These are phyloP conservation scores for Molorchus minor DNA, from an alignment of 2,888 invertebrate genomes.

Conservation along the genomic window DNA sequence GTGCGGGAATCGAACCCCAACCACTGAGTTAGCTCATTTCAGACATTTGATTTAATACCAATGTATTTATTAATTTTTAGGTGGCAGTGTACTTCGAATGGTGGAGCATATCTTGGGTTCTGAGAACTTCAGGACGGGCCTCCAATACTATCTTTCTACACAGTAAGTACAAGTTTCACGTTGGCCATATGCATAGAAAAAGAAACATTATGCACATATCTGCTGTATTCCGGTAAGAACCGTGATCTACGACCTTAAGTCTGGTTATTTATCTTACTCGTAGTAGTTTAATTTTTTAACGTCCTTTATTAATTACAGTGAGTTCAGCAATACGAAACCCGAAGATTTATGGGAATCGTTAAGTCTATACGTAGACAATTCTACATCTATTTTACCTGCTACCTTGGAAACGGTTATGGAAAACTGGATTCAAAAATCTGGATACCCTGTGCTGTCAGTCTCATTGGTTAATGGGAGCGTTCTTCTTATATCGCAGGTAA, in stretches of 20 bases:
- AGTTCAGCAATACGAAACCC: conserved; percentile 62
- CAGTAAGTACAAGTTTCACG: conserved; percentile 18
- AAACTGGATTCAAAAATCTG: conserved; percentile 38
- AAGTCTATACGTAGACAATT: not conserved
- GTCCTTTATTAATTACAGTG: conserved; percentile 52
- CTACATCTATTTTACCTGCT: conserved; percentile 12
- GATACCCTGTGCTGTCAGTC: conserved; percentile 37
- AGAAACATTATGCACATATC: no score
- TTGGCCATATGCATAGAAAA: no score
- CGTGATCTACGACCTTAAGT: no score
- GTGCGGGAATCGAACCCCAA: no score
- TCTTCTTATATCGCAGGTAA: conserved; percentile 37
- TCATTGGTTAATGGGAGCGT: not conserved
- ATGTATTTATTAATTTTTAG: conserved; percentile 27
- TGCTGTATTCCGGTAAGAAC: no score
- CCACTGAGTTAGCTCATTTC: no score
- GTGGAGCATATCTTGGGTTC: conserved; percentile 70
- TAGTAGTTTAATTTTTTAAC: no score
- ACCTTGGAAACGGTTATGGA: conserved; percentile 35
- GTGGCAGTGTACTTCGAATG: conserved; percentile 70
- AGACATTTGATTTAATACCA: no score
- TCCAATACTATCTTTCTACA: conserved; percentile 66
- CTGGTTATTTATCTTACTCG: no score
- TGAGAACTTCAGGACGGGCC: conserved; percentile 65
- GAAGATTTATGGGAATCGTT: conserved; percentile 61